Conservation (phyloP, 2,797 vertebrate genomes). For the Phrynocephalus guinanensis region DNA sequence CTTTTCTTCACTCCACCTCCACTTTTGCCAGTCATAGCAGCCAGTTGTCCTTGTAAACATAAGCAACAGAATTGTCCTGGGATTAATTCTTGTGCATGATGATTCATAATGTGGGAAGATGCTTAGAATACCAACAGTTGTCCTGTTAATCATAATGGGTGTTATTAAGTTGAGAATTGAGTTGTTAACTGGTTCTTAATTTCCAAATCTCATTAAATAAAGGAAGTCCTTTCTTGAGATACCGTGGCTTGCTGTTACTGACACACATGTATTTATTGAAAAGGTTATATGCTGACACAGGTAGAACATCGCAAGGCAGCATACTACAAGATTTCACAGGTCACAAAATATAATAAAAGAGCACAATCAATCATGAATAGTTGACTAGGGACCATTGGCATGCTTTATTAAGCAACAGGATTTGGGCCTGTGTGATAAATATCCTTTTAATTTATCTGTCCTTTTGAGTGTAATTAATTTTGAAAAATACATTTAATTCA, state of each 20-base stretch:
- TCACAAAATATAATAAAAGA: background rate
- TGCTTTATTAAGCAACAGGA: no score
- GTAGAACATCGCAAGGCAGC: background rate
- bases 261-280: background rate
- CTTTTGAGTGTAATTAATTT: no score
- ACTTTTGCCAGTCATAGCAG: background rate
- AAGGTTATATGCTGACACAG: background rate
- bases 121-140: constrained; percentile 28
- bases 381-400: no score
- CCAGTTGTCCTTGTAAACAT: background rate
- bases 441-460: no score
- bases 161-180: constrained; percentile 36
- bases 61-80: constrained; percentile 7
- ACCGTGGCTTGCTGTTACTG: background rate
- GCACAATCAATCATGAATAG: background rate
- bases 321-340: background rate
- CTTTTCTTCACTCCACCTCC: background rate
- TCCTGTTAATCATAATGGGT: constrained; percentile 30
- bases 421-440: no score
- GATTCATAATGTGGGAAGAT: accelerated
- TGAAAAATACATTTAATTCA: no score
- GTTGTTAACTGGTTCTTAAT: constrained; percentile 31
- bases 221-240: background rate
- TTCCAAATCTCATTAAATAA: constrained; percentile 29
- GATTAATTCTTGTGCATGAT: background rate